phyloP scores from a whole-genome alignment of 1,140 invertebrate species.

The Cherax destructor region DNA sequence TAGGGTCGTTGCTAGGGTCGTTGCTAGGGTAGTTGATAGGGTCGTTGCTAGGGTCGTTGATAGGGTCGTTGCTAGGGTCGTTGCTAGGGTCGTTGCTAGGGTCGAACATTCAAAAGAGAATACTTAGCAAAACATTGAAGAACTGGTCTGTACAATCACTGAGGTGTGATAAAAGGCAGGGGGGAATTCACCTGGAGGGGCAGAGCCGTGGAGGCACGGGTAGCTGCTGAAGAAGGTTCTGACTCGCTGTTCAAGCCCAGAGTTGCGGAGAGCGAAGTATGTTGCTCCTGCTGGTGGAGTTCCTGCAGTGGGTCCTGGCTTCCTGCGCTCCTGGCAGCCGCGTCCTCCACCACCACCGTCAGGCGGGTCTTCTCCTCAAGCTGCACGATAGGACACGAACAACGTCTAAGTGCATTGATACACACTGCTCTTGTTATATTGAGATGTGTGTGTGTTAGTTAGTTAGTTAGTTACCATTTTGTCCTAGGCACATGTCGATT shows the following conservation, averaged over 20 bases:
- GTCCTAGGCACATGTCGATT: too few species aligned
- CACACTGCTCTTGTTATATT: background rate
- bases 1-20: too few species aligned
- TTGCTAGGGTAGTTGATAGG: too few species aligned
- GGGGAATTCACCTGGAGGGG: background rate
- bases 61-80: too few species aligned
- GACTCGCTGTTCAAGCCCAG: background rate
- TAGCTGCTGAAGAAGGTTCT: background rate
- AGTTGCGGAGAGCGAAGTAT: background rate
- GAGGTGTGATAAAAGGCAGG: background rate
- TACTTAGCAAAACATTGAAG: background rate
- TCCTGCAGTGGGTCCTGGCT: background rate
- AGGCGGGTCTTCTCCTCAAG: conserved; percentile 18
- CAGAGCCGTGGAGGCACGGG: background rate
- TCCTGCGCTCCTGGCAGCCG: background rate
- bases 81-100: too few species aligned
- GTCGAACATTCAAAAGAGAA: background rate
- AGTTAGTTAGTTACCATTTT: background rate
- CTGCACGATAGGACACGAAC: background rate
- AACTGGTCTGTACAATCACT: background rate
- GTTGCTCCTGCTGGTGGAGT: background rate
- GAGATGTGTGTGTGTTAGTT: background rate
- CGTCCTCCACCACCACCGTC: background rate
- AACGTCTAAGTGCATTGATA: background rate
- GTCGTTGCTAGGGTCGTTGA: too few species aligned